phyloP scores from a whole-genome alignment of 2,113 vertebrate genomes.

The Platichthys stellatus region DNA sequence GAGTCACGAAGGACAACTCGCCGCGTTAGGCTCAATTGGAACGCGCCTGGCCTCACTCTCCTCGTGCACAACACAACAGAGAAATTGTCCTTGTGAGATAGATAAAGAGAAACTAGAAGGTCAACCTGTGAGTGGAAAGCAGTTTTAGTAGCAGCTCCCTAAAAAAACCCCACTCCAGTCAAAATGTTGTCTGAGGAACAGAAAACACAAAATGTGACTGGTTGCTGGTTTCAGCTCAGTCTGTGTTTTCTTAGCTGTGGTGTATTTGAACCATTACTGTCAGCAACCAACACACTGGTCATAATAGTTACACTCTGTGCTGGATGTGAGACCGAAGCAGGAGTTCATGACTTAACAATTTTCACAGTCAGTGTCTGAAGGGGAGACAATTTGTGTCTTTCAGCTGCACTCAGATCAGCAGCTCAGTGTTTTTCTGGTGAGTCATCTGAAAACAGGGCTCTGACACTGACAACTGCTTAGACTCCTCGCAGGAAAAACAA shows the following conservation, averaged over 20 bases:
- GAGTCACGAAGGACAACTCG: constrained; percentile 28
- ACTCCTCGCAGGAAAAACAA: too few relatives aligned
- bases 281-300: too few relatives aligned
- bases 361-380: too few relatives aligned
- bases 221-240: too few relatives aligned
- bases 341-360: too few relatives aligned
- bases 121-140: neutral
- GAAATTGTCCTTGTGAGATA: constrained; percentile 9
- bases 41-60: constrained; percentile 26
- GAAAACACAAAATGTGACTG: too few relatives aligned
- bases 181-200: too few relatives aligned
- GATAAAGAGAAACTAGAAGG: constrained; percentile 3
- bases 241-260: neutral
- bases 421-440: neutral
- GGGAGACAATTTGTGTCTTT: too few relatives aligned
- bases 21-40: neutral
- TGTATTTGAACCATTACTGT: neutral
- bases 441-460: neutral
- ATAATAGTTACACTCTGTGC: too few relatives aligned
- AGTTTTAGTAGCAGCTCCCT: constrained; percentile 3
- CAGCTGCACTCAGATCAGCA: too few relatives aligned
- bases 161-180: neutral
- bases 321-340: too few relatives aligned
- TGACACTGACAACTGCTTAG: too few relatives aligned
- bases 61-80: neutral